Base-by-base conservation (phyloP, 2,113 vertebrate genomes). In the Lepus americanus region DNA sequence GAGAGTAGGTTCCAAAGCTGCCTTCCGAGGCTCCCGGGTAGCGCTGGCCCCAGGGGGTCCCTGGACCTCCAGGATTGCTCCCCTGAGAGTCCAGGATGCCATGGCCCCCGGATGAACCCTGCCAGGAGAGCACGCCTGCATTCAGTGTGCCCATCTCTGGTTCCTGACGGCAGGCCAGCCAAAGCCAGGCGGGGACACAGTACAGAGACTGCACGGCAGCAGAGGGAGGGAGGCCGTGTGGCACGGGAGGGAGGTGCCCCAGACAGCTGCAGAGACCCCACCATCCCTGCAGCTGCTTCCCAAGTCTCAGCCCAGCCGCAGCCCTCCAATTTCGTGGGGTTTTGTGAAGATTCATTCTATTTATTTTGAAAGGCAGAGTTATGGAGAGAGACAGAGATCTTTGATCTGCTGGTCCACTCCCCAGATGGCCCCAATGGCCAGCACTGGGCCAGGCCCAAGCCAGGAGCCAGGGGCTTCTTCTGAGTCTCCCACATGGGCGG, bases 81-180 rank as follows among this genome's bases (percentile, higher is more conserved):
- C 90, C 74, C 13, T 88, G 85, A 36, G 89, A 66, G 22, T 51
- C 91, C 88, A 87, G 70, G n/a, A 7, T 1, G 13, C 95, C 93
- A 0, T 96, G 90, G 61, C 95, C 92, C 72, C 94, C 95, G 22
- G 87, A 84, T 16, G 87, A 4, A 33, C 83, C 97, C 97, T 97
- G 89, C 67, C 93, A 94, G 20, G 70, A 67, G 27, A 78, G 16
- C 27, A 76, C 1, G 17, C 22, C 9, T 10, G 9, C 79, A 2
- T 20, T 94, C 31, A 93, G 76, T 20, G 11, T 64, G 64, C 5
- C 84, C 14, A 0, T 39, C n/a, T 80, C 63, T 23, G 17, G 16
- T 67, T 8, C 10, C 9, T 59, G 59, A 1, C 5, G 0, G 13
- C 7, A 16, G 1, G 10, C 64, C 64, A 0, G 74, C 17, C 0